Evolutionary conservation across 2,113 vertebrate genomes (phyloP).

Genomic region (Myotis brandtii): DNA sequence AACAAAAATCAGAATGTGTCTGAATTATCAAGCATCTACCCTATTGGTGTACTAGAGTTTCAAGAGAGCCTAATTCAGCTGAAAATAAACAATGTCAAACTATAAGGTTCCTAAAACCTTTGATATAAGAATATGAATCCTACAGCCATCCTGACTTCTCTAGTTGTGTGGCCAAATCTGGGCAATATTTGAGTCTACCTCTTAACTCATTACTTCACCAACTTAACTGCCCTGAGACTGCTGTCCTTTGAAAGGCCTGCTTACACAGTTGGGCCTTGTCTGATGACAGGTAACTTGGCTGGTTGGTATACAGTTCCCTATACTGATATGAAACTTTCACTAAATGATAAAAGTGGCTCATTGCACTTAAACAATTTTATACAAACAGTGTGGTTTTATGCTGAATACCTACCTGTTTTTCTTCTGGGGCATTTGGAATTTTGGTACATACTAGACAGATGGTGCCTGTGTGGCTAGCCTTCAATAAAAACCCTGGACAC

Average conservation of each 20-base stretch:
- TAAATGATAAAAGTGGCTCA: neutral
- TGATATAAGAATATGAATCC: neutral
- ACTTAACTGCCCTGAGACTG: neutral
- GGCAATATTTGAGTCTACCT: neutral
- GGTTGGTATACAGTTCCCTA: neutral
- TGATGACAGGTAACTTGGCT: neutral
- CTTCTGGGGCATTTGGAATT: neutral
- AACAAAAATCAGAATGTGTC: neutral
- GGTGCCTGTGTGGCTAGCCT: neutral
- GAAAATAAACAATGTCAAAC: constrained; percentile 41
- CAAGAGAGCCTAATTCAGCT: neutral
- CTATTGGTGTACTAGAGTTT: neutral
- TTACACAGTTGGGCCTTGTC: neutral
- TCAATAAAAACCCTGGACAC: neutral
- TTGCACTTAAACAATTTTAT: neutral
- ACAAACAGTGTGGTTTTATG: neutral
- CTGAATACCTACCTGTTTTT: neutral
- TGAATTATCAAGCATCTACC: neutral
- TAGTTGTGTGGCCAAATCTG: neutral
- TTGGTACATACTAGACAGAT: neutral
- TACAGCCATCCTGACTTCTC: neutral
- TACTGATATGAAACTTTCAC: neutral
- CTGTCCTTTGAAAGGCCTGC: neutral
- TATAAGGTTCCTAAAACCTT: neutral
- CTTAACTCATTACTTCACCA: neutral